Conservation (phyloP, 2,113 vertebrate genomes). For the Cettia cetti region DNA sequence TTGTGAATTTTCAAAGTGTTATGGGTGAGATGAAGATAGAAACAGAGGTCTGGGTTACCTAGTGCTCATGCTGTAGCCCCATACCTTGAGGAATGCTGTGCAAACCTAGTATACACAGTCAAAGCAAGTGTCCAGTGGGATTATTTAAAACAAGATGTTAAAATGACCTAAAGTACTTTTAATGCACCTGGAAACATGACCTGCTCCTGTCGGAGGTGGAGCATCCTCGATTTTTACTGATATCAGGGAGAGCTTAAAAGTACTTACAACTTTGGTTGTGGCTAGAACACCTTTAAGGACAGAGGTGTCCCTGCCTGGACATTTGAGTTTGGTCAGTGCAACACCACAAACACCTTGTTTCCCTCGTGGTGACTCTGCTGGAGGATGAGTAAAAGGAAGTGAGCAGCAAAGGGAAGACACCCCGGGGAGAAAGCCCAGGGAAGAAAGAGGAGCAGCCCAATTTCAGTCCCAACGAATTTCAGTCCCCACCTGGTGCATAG, state of each 20-base stretch:
- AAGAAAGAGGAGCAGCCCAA: not conserved
- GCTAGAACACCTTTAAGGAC: not conserved
- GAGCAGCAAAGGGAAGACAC: no score
- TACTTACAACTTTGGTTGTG: not conserved
- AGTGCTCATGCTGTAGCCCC: not conserved
- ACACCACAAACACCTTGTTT: not conserved
- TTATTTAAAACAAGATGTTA: not conserved
- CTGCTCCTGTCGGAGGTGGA: accelerated
- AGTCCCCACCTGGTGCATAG: accelerated
- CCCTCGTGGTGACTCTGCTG: not conserved
- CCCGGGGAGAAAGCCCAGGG: not conserved
- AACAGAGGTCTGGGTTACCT: not conserved
- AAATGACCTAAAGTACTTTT: not conserved
- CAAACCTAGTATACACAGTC: accelerated
- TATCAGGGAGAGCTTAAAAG: not conserved
- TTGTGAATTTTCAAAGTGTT: not conserved
- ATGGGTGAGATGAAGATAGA: not conserved
- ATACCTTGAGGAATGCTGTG: accelerated
- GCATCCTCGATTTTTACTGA: not conserved
- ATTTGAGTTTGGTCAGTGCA: not conserved
- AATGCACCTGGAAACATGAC: not conserved
- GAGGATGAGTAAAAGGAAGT: not conserved
- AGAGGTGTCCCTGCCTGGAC: not conserved
- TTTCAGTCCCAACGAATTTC: not conserved
- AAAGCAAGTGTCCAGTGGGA: not conserved